Percentiles rank a stretch among this genome's conserved stretches.
phyloP scores from a whole-genome alignment of 2,797 vertebrate genomes.

The Oryzias dopingdopingensis region DNA sequence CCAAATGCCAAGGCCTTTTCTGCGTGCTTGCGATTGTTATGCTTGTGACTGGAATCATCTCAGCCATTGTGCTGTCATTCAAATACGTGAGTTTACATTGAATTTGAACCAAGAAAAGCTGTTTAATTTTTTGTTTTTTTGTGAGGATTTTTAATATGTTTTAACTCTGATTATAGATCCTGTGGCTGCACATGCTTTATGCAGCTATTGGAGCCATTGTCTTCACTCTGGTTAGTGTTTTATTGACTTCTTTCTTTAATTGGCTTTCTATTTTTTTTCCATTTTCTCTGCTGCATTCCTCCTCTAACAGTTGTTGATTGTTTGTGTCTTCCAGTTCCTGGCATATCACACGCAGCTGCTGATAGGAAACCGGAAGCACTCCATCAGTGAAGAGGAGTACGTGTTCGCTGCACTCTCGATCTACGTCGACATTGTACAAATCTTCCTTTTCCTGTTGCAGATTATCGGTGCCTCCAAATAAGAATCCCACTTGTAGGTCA shows the following conservation, averaged over 20 bases:
- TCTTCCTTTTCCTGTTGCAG: slow-evolving; percentile 92
- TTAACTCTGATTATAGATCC: slow-evolving; percentile 70
- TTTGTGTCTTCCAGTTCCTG: slow-evolving; percentile 81
- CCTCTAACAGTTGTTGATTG: background rate
- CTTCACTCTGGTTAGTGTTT: slow-evolving; percentile 87
- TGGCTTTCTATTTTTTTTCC: background rate
- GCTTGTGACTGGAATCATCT: slow-evolving; percentile 89
- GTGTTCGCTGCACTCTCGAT: slow-evolving; percentile 89
- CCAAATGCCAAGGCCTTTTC: slow-evolving; percentile 90
- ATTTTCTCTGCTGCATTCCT: background rate
- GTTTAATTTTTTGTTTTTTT: background rate
- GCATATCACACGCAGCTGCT: slow-evolving; percentile 95
- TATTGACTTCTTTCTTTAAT: too few species aligned
- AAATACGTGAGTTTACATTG: slow-evolving; percentile 84
- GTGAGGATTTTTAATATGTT: background rate
- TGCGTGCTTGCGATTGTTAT: slow-evolving; percentile 90
- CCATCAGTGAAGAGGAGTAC: slow-evolving; percentile 91
- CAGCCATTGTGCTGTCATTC: slow-evolving; percentile 88
- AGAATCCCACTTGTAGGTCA: slow-evolving; percentile 43
- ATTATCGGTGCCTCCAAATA: slow-evolving; percentile 76
- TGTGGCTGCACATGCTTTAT: slow-evolving; percentile 96
- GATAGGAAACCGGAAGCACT: slow-evolving; percentile 92
- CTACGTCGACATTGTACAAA: slow-evolving; percentile 92
- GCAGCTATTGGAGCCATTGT: slow-evolving; percentile 87
- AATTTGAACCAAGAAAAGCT: background rate